Conservation (phyloP, 2,113 vertebrate genomes). For the Tretioscincus oriximinensis region DNA sequence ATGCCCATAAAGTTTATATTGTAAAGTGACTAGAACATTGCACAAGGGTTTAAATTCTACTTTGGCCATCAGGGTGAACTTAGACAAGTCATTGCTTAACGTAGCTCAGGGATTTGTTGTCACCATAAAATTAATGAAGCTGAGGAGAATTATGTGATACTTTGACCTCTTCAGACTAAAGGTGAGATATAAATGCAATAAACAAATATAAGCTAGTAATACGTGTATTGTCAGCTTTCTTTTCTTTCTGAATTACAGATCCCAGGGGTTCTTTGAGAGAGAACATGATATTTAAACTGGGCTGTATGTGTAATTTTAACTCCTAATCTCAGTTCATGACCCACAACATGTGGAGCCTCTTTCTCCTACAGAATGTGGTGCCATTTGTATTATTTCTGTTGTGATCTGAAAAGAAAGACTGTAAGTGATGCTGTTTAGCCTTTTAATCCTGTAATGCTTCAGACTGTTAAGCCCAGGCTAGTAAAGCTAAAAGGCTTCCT, state of each 20-base stretch:
- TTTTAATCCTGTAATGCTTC: background rate
- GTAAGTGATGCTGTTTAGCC: background rate
- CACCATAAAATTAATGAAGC: too few species aligned
- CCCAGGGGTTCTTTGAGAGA: background rate
- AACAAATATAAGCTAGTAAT: background rate
- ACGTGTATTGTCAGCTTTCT: background rate
- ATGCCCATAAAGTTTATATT: background rate
- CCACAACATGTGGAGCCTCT: background rate
- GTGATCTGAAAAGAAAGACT: background rate
- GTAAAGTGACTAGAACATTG: too few species aligned
- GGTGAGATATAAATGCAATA: too few species aligned
- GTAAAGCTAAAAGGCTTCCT: background rate
- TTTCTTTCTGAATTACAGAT: background rate
- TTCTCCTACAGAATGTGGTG: background rate
- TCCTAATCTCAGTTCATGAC: background rate
- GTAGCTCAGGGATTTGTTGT: too few species aligned
- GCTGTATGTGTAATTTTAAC: background rate
- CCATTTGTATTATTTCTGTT: background rate
- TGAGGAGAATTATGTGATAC: too few species aligned
- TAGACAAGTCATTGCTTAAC: too few species aligned
- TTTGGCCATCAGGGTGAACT: too few species aligned
- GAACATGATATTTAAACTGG: background rate
- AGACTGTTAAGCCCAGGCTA: background rate
- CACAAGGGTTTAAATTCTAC: too few species aligned
- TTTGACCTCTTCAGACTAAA: too few species aligned